These are phyloP conservation scores for Iselma pallidipennis DNA, from an alignment of 2,888 invertebrate genomes.

Conservation along the genomic window DNA sequence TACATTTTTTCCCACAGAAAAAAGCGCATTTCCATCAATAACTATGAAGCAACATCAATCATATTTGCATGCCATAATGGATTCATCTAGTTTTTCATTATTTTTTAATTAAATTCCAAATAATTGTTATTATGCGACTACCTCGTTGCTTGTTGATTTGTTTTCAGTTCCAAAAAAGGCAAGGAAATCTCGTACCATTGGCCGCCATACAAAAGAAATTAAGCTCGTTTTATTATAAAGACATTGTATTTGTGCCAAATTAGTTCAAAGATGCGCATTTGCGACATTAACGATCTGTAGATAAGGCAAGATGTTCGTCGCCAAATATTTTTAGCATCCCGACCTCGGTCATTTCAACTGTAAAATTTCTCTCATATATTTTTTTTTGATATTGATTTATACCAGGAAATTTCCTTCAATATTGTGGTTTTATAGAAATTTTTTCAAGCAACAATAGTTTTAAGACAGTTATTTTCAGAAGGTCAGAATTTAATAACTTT, in stretches of 20 bases:
- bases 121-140: no score
- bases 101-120: no score
- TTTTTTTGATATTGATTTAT: background rate
- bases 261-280: conserved; percentile 39
- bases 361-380: conserved; percentile 3
- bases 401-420: conserved; percentile 26
- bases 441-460: conserved; percentile 30
- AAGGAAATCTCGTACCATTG: background rate
- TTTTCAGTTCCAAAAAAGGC: background rate
- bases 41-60: no score
- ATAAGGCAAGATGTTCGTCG: conserved; percentile 23
- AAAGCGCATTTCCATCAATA: no score
- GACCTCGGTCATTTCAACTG: conserved; percentile 9
- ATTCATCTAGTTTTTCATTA: no score
- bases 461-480: conserved; percentile 42
- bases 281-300: conserved; percentile 35
- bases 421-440: conserved; percentile 28
- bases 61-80: no score
- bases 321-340: conserved; percentile 12
- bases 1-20: no score
- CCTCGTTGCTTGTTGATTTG: no score
- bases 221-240: conserved; percentile 27
- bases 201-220: conserved; percentile 13
- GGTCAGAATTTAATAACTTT: conserved; percentile 30
- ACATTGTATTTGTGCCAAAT: conserved; percentile 38